Base-by-base conservation (phyloP, 2,797 vertebrate species). In the Mergus octosetaceus region DNA sequence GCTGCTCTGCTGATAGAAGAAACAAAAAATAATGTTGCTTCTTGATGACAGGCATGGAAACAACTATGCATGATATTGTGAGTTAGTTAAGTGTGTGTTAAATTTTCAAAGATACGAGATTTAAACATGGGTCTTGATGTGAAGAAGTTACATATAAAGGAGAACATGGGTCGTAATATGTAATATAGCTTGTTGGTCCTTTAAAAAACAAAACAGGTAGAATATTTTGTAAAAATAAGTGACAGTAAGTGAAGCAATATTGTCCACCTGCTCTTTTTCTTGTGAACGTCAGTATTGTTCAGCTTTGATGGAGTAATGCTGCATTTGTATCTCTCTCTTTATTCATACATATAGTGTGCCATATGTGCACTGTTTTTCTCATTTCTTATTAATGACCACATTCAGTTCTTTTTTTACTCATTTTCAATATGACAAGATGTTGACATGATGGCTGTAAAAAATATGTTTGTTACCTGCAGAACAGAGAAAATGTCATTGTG, bases 51-150 rank as follows among this genome's bases (percentile, higher is more conserved):
- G 78, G 17, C 39, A 4, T 21, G 36, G 93, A 87, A 88, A 89
- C 65, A 72, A 32, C 49, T 86, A 25, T 36, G 54, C 69, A 90
- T 57, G 86, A 81, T 79, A 78, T 11, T 85, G 34, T 56, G 61
- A 90, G 57, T 86, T 89, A 95, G 28, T 94, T 56, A 91, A 93
- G 89, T 61, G 39, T 61, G 41, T 96, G 57, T 60, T 95, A 76
- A 38, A 20, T 73, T 81, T 41, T 56, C 38, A 71, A 66, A 71
- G 27, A 16, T 11, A 45, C 4, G 51, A 60, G 38, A 75, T 69
- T 43, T 60, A 81, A 91, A 61, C 76, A 75, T 45, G 90, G 60
- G 36, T 75, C 11, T 81, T 61, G 6, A 58, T 66, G 89, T 93
- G 8, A 27, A 93, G 75, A 97, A 53, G 39, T 83, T 72, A 49